Conservation (phyloP, 2,113 vertebrate species). For the Oxygymnocypris stewartii region DNA sequence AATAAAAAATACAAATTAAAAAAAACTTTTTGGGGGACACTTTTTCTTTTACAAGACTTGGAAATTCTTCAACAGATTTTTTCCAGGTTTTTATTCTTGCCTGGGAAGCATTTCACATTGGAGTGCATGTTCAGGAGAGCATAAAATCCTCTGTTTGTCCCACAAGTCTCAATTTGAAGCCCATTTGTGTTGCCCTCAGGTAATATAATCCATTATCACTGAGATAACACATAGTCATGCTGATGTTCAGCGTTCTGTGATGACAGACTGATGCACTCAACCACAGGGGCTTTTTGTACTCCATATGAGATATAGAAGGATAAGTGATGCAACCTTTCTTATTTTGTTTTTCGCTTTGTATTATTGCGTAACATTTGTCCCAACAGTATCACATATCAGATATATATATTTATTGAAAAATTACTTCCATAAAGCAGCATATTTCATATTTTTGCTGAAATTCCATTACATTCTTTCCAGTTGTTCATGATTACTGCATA, state of each 20-base stretch:
- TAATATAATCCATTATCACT: slow-evolving; percentile 28
- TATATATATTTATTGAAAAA: neutral
- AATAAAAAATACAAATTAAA: no score
- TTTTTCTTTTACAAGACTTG: neutral
- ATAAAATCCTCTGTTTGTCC: neutral
- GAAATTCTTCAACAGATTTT: neutral
- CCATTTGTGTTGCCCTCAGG: slow-evolving; percentile 24
- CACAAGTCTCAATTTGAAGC: neutral
- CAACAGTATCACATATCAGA: neutral
- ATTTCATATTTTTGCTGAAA: neutral
- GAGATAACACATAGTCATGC: neutral
- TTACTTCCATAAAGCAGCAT: no score
- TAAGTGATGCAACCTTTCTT: no score
- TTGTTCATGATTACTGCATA: no score
- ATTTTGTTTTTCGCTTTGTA: neutral
- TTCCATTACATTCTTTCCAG: neutral
- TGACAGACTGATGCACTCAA: neutral
- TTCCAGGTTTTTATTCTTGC: neutral
- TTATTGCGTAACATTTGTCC: neutral
- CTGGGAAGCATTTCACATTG: neutral
- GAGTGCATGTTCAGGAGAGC: neutral
- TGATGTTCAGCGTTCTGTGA: neutral
- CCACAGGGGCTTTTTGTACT: neutral
- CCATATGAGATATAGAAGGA: no score
- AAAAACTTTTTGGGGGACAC: no score